Evolutionary conservation across 2,113 vertebrate genomes (phyloP), one percentile per base, ranked within the genome.

Genomic region (Lampris incognitus): DNA sequence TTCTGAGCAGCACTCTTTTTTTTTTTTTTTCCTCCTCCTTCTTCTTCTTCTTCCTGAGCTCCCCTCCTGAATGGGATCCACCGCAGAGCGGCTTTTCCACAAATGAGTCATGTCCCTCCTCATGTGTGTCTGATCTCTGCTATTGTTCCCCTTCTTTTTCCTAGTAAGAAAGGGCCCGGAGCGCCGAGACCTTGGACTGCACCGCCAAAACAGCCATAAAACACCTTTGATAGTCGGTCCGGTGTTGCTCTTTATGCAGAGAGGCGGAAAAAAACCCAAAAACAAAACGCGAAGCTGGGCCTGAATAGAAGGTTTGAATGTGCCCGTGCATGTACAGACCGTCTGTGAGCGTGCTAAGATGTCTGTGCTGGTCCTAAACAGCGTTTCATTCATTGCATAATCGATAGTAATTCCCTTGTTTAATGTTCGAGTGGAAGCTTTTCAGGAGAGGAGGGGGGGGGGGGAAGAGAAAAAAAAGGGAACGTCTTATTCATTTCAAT

Each of bases 401-500:
- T 6, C 61, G 9, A 13, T 42, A 69, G 61, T 51, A 44, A 2
- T 65, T 70, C 38, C 62, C 0, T 36, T 60, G n/a, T 80, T 82
- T 66, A 57, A 74, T 74, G 60, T 87, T 86, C 61, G 76, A 65
- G 66, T 75, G 54, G 24, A 24, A 24, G 24, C 24, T 24, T 24
- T 24, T 24, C 24, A 24, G 24, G 24, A 24, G 24, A 24, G 24
- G 24, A 24, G 24, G n/a, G n/a, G n/a, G n/a, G n/a, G n/a, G n/a
- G n/a, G n/a, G n/a, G n/a, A 67, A 74, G 64, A 76, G 58, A 55
- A 71, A 74, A 61, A 72, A 72, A 75, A n/a, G n/a, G 79, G 81
- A 89, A 88, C 74, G 72, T 82, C 78, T 90, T 85, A 79, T 76
- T 89, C 79, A 91, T 84, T 91, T 91, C 70, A 79, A 82, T 87